Conservation (phyloP, 1,140 invertebrate genomes). For the Megathymus violae region DNA sequence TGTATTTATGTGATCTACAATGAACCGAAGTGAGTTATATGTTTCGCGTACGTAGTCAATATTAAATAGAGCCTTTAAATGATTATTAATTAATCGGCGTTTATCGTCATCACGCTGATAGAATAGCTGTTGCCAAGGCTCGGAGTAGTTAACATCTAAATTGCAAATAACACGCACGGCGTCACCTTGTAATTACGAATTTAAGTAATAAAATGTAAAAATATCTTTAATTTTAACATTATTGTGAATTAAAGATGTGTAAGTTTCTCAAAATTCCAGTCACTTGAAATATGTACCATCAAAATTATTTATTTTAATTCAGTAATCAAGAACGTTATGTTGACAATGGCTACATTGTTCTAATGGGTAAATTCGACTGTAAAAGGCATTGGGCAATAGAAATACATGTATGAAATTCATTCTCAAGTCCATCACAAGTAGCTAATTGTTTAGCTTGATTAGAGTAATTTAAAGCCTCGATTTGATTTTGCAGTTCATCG, state of each 20-base stretch:
- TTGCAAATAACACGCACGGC: conserved; percentile 16
- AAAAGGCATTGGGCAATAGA: no score
- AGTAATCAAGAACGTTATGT: no score
- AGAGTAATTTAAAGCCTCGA: neutral
- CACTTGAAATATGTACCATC: conserved; percentile 6
- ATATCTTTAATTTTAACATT: conserved; percentile 5
- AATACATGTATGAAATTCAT: no score
- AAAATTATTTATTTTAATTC: no score
- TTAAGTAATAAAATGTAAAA: conserved; percentile 8
- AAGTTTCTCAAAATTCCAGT: conserved; percentile 12
- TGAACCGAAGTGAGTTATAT: conserved; percentile 14
- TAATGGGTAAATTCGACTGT: no score
- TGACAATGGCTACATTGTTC: no score
- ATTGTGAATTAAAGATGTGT: conserved; percentile 7
- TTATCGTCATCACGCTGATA: conserved; percentile 18
- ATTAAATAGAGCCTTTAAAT: conserved; percentile 17
- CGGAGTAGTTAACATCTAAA: conserved; percentile 9
- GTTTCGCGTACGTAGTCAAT: conserved; percentile 13
- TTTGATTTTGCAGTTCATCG: conserved; percentile 11
- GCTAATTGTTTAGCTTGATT: neutral
- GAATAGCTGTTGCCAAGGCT: conserved; percentile 13
- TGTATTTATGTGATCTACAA: conserved; percentile 35
- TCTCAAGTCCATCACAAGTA: no score
- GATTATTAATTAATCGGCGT: conserved; percentile 13
- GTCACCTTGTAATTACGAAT: conserved; percentile 9